Evolutionary conservation across 2,113 vertebrate species (phyloP).

Genomic region (Tichodroma muraria): DNA sequence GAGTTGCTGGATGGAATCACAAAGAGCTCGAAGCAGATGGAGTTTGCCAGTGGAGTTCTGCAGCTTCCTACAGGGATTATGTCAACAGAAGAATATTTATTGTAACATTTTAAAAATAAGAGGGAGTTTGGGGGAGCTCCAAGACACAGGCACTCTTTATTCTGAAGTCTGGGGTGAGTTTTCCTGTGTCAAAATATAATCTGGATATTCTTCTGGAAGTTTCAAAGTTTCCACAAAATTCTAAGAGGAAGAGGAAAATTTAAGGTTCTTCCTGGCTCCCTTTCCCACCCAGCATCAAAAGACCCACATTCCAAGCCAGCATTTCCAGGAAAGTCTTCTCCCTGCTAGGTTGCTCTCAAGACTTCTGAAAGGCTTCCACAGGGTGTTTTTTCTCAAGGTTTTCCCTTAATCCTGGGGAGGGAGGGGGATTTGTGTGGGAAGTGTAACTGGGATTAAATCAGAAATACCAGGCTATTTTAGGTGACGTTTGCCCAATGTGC

Average conservation of each 20-base stretch:
- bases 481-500: background rate
- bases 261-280: background rate
- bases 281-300: background rate
- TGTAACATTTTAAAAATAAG: background rate
- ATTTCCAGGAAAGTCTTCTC: background rate
- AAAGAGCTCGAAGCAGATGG: background rate
- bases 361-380: background rate
- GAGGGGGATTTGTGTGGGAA: too few relatives aligned
- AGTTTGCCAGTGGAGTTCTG: background rate
- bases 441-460: background rate
- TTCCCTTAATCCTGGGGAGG: background rate
- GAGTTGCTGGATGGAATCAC: background rate
- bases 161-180: background rate
- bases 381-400: rapidly evolving
- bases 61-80: background rate
- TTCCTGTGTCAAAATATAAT: background rate
- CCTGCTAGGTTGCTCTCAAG: background rate
- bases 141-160: background rate
- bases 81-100: background rate
- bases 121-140: background rate
- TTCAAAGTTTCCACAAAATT: background rate
- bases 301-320: rapidly evolving
- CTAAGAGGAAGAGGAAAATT: background rate
- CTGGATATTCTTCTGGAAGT: background rate
- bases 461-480: background rate